Evolutionary conservation across 2,797 vertebrate species (phyloP), one percentile per base, ranked within the genome.

Genomic region (Galago senegalensis): DNA sequence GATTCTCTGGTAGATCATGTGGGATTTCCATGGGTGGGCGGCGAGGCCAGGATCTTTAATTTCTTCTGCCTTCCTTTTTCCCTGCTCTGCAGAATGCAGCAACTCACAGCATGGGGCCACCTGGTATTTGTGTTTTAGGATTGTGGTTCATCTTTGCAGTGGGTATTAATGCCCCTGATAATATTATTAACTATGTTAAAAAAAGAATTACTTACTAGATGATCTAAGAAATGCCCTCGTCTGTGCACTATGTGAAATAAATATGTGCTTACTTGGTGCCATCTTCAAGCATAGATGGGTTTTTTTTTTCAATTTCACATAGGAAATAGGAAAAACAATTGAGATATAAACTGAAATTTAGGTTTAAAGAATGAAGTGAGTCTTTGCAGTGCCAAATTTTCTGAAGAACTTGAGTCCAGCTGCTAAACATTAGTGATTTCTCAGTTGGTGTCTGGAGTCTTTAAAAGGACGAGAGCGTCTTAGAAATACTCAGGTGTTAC

Each of bases 361-460:
- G 63, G 27, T 73, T 94, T 84, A 46, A 90, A 73, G 34, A 86
- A 73, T 56, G 31, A 79, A n/a, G 3, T 5, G 7, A 94, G 18
- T 72, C 34, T 93, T 77, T 31, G 1, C 29, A 29, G 10, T 85
- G 77, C 53, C 25, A 91, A 70, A 75, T 92, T 85, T 69, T 56
- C 73, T 34, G 20, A 63, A 96, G 53, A n/a, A 43, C 31, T 87
- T 40, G n/a, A 86, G 87, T 97, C 67, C 87, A 87, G 40, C 17
- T 72, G 56, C 37, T 80, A 87, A 92, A 27, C 11, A 27, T 63
- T 21, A 37, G n/a, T 4, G 14, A 83, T 89, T 61, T 77, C 25
- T 88, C 7, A 10, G 0, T 3, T 43, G 40, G 27, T 85, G 23
- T 27, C 46, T 82, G 16, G 23, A 73, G 31, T 56, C 73, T 91